A percentile compares a stretch with the other conserved stretches of the same genome.
phyloP scores from a whole-genome alignment of 35 echinoderm and acorn worm species.

The Nesometra sesokonis region DNA sequence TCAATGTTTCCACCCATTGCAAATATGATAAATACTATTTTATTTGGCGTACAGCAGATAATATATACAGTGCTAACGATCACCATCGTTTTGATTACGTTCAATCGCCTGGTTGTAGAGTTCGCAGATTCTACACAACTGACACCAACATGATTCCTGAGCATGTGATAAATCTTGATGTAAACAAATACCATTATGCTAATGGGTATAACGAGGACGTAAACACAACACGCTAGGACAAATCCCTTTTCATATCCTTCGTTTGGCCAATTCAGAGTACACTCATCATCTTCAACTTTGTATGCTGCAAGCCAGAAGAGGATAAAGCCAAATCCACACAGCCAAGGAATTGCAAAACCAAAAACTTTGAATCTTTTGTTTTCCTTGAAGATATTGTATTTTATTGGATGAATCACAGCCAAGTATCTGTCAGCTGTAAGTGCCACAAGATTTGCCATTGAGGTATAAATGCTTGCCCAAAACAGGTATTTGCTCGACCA shows the following conservation, averaged over 20 bases:
- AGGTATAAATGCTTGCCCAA: slow-evolving; percentile 65
- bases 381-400: slow-evolving; percentile 8
- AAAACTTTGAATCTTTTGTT: not conserved
- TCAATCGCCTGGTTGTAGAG: not conserved
- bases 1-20: slow-evolving; percentile 36
- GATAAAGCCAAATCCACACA: not conserved
- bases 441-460: slow-evolving; percentile 66
- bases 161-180: not conserved
- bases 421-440: slow-evolving; percentile 77
- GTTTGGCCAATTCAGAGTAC: not conserved
- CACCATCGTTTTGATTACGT: slow-evolving; percentile 35
- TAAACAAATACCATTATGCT: not conserved
- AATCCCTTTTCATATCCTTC: not conserved
- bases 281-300: not conserved
- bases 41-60: slow-evolving; percentile 58
- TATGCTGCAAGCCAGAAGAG: not conserved
- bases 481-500: slow-evolving; percentile 79
- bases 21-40: slow-evolving; percentile 39
- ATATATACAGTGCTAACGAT: slow-evolving; percentile 40
- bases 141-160: not conserved
- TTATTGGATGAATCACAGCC: slow-evolving; percentile 79
- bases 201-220: not conserved
- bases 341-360: not conserved
- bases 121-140: not conserved
- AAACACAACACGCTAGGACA: not conserved